Evolutionary conservation across 2,113 vertebrate species (phyloP).

Genomic region (Protobothrops mucrosquamatus): DNA sequence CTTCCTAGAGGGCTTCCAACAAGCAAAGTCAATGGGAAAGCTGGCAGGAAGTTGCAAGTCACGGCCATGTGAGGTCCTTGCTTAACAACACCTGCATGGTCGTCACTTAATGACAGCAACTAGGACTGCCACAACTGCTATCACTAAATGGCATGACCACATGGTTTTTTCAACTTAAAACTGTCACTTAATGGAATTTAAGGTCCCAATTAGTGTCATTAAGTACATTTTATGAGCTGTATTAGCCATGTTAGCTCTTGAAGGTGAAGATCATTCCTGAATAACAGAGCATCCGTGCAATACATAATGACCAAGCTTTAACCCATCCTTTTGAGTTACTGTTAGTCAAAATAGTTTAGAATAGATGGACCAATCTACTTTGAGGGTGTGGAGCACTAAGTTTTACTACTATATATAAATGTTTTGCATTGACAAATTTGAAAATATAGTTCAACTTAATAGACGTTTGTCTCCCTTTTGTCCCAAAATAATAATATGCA

Average conservation of each 20-base stretch:
- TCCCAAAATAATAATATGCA: not conserved
- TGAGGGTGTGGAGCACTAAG: not conserved
- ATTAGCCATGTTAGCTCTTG: not conserved
- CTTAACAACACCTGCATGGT: not conserved
- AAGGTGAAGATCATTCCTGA: not conserved
- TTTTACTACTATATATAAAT: not conserved
- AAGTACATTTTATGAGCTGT: not conserved
- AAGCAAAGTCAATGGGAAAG: not conserved
- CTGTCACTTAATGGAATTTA: not conserved
- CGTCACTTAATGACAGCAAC: not conserved
- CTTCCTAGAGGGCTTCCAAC: not conserved
- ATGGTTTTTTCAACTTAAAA: not conserved
- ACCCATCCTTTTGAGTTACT: not conserved
- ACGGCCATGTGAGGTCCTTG: not conserved
- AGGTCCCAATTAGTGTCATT: not conserved
- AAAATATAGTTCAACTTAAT: not conserved
- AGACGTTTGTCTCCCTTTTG: not conserved
- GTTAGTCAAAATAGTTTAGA: not conserved
- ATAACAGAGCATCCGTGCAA: not conserved
- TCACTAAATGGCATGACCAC: not conserved
- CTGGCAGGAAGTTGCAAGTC: not conserved
- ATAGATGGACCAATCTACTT: not conserved
- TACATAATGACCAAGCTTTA: not conserved
- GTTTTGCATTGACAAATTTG: not conserved
- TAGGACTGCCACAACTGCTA: not conserved